These are phyloP conservation scores for Gadopsis marmoratus DNA, from an alignment of 2,797 vertebrate species.

Conservation along the genomic window DNA sequence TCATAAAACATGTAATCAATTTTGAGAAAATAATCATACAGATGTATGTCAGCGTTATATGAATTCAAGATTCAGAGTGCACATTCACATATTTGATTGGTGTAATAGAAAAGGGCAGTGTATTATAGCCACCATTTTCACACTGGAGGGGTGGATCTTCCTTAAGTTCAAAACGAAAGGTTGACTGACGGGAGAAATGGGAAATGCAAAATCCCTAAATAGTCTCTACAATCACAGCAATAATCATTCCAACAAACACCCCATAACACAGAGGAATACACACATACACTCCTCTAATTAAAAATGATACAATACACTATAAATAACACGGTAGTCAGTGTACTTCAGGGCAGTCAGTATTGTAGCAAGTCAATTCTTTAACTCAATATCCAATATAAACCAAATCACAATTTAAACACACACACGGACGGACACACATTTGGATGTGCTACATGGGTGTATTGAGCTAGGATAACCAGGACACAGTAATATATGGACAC, in stretches of 20 bases:
- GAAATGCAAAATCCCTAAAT: conserved; percentile 6
- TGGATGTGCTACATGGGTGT: conserved; percentile 10
- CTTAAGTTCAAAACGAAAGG: conserved; percentile 12
- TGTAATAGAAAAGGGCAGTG: conserved; percentile 30
- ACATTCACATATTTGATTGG: conserved; percentile 19
- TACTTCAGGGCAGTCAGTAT: conserved; percentile 32
- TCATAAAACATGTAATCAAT: neutral
- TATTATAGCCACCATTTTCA: conserved; percentile 1
- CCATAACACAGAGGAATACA: neutral
- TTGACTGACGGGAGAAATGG: neutral
- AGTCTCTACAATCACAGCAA: conserved; percentile 19
- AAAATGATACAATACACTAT: conserved; percentile 5
- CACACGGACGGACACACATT: neutral
- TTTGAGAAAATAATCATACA: neutral
- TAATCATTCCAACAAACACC: conserved; percentile 11
- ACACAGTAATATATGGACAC: neutral
- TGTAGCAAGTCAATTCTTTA: conserved; percentile 16
- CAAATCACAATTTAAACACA: conserved; percentile 10
- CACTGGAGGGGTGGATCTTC: neutral
- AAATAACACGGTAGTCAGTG: conserved; percentile 17
- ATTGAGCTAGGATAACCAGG: conserved; percentile 10
- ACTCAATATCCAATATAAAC: neutral
- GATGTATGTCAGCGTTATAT: neutral
- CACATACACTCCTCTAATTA: neutral
- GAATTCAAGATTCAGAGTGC: conserved; percentile 6